Evolutionary conservation across 2,888 invertebrate genomes (phyloP).

Genomic region (Thera obeliscata): DNA sequence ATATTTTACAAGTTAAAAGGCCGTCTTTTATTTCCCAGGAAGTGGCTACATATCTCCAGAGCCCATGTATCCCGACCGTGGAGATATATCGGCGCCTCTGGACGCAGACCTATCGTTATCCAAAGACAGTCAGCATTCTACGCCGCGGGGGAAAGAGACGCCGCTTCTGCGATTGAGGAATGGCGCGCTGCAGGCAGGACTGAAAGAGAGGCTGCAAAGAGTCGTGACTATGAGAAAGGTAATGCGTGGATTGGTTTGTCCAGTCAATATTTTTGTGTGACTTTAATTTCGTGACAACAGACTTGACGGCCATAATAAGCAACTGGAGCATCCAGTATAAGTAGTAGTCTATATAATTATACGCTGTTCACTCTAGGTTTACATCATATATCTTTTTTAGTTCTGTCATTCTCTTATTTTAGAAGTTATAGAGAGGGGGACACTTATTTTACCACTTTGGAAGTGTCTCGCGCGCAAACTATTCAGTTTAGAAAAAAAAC

Average conservation of each 20-base stretch:
- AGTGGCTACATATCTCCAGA: slow-evolving; percentile 86
- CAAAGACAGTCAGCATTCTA: slow-evolving; percentile 54
- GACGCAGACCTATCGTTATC: slow-evolving; percentile 62
- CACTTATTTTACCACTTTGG: too few species aligned
- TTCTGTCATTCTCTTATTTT: too few species aligned
- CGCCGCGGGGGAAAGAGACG: slow-evolving; percentile 60
- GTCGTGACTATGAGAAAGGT: slow-evolving; percentile 80
- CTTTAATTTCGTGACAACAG: too few species aligned
- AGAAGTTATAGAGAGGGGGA: too few species aligned
- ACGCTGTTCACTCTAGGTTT: too few species aligned
- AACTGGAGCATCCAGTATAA: too few species aligned
- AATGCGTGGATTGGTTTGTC: slow-evolving; percentile 1
- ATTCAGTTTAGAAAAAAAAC: too few species aligned
- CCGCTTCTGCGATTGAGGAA: slow-evolving; percentile 86
- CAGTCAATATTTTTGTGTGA: not conserved
- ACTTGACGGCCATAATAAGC: too few species aligned
- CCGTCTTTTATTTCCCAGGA: slow-evolving; percentile 52
- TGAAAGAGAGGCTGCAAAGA: slow-evolving; percentile 84
- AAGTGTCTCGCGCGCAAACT: too few species aligned
- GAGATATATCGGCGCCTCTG: slow-evolving; percentile 74
- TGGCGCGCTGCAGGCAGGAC: slow-evolving; percentile 87
- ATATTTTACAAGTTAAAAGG: not conserved
- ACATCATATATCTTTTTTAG: too few species aligned
- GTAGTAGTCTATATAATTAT: too few species aligned
- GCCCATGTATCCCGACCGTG: slow-evolving; percentile 85